Evolutionary conservation across 35 echinoderm and acorn worm genomes (phyloP).

Genomic region (Antedon bifida): DNA sequence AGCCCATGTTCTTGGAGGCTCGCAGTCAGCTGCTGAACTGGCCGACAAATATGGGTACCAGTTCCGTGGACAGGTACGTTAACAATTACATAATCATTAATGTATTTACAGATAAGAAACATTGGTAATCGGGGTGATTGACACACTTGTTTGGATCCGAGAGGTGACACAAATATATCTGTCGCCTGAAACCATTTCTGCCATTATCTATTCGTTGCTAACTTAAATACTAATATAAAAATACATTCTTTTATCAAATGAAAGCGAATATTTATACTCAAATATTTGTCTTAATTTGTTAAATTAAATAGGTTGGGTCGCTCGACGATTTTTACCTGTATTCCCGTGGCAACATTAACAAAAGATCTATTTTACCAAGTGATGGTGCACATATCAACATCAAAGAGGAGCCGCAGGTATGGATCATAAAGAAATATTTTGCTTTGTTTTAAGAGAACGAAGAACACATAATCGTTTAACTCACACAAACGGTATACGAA

Average conservation of each 20-base stretch:
- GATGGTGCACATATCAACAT: neutral
- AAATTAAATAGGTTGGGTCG: neutral
- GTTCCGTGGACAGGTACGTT: neutral
- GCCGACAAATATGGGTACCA: neutral
- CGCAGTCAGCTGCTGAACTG: neutral
- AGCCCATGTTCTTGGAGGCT: neutral
- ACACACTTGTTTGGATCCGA: too few relatives aligned
- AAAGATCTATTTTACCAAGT: neutral
- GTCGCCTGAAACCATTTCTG: too few relatives aligned
- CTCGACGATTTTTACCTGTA: neutral
- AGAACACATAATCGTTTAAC: too few relatives aligned
- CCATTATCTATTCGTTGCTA: too few relatives aligned
- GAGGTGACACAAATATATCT: too few relatives aligned
- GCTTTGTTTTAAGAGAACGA: too few relatives aligned
- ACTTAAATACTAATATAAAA: too few relatives aligned
- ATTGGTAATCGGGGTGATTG: too few relatives aligned
- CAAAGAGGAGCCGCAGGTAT: neutral
- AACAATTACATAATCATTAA: neutral
- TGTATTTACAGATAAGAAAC: too few relatives aligned
- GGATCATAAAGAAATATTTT: neutral
- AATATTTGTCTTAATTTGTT: neutral
- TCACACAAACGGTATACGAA: too few relatives aligned
- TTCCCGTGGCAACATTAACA: neutral
- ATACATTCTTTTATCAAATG: too few relatives aligned
- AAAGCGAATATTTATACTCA: too few relatives aligned